Conservation (phyloP, 2,113 vertebrate genomes). For the Silurus meridionalis region DNA sequence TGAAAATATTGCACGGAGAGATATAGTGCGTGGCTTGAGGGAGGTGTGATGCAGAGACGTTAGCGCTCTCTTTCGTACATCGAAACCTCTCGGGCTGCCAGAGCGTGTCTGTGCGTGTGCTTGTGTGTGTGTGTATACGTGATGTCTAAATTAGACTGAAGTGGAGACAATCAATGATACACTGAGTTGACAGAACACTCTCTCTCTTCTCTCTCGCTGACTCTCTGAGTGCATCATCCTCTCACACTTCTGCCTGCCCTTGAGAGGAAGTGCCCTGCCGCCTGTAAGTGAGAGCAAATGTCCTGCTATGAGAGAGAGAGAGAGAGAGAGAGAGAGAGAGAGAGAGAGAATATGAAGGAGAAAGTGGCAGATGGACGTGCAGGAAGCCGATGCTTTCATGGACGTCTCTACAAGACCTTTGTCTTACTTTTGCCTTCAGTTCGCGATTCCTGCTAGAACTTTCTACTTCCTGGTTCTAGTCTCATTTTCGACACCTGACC, state of each 20-base stretch:
- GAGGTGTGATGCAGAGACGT: conserved; percentile 15
- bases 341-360: conserved; percentile 39
- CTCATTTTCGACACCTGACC: too few species aligned
- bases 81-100: neutral
- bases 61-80: conserved; percentile 10
- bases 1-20: conserved; percentile 11
- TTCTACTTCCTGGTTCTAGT: neutral
- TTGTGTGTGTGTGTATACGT: conserved; percentile 25
- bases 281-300: conserved; percentile 57
- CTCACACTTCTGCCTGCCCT: conserved; percentile 55
- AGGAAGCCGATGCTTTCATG: conserved; percentile 50
- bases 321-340: conserved; percentile 44
- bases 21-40: neutral
- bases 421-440: neutral
- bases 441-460: too few species aligned
- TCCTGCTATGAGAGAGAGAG: conserved; percentile 50
- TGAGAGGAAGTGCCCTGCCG: conserved; percentile 56
- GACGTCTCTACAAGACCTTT: neutral
- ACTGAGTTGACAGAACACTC: conserved; percentile 43
- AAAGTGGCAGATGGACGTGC: conserved; percentile 64
- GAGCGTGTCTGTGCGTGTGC: conserved; percentile 30
- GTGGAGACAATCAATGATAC: conserved; percentile 46
- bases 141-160: conserved; percentile 51
- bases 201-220: conserved; percentile 26
- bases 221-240: conserved; percentile 44